Evolutionary conservation across 2,113 vertebrate genomes (phyloP).

Genomic region (Isurus oxyrinchus): DNA sequence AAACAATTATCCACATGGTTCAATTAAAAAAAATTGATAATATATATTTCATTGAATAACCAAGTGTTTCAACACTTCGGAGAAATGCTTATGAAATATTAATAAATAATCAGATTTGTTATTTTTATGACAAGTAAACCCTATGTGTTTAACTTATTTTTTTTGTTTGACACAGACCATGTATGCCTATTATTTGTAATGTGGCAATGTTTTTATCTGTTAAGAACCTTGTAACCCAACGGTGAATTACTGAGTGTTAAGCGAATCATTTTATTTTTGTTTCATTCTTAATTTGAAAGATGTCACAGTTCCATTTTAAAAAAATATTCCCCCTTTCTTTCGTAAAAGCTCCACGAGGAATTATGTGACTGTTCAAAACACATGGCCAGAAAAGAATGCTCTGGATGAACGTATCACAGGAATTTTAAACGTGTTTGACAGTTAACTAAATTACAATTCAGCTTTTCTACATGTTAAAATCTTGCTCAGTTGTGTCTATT

Average conservation of each 20-base stretch:
- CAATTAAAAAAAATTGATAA: neutral
- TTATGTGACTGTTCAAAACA: neutral
- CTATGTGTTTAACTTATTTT: neutral
- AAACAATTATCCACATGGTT: neutral
- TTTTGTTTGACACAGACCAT: neutral
- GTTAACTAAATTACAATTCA: conserved; percentile 13
- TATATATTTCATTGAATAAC: neutral
- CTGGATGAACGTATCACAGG: neutral
- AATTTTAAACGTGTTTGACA: conserved; percentile 5
- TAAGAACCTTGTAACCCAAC: neutral
- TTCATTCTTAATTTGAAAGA: conserved; percentile 9
- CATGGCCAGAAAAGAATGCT: conserved; percentile 12
- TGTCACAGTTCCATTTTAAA: neutral
- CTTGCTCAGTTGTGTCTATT: neutral
- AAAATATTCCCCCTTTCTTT: neutral
- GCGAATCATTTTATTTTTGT: neutral
- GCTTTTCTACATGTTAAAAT: conserved; percentile 17
- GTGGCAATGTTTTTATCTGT: neutral
- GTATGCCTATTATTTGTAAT: neutral
- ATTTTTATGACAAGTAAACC: neutral
- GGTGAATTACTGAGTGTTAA: conserved; percentile 11
- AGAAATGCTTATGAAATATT: neutral
- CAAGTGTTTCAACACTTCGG: neutral
- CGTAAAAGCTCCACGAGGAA: neutral
- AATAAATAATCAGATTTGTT: neutral